phyloP scores from a whole-genome alignment of 1,140 invertebrate species.

The Heliconius hermathena region DNA sequence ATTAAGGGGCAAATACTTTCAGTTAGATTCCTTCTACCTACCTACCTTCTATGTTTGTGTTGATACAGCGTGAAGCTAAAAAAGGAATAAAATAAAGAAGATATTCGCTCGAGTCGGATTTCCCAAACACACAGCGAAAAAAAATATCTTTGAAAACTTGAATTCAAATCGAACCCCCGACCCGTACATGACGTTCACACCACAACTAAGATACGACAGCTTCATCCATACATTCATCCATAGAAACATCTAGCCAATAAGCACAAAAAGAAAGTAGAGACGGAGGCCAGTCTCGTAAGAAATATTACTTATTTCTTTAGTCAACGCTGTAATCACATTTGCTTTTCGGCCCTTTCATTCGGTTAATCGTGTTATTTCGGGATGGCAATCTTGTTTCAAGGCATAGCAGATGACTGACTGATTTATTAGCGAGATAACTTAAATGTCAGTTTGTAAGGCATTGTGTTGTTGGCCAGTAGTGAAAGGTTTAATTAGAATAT shows the following conservation, averaged over 20 bases:
- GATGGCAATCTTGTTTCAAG: conserved; percentile 47
- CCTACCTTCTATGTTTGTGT: too few relatives aligned
- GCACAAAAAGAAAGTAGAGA: conserved; percentile 46
- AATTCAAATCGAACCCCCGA: not conserved
- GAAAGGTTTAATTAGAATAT: conserved; percentile 17
- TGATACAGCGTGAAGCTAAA: too few relatives aligned
- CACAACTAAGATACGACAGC: not conserved
- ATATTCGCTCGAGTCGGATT: too few relatives aligned
- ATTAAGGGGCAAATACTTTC: not conserved
- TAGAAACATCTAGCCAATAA: conserved; percentile 46
- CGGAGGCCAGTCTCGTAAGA: conserved; percentile 55
- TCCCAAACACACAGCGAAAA: too few relatives aligned
- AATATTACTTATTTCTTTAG: conserved; percentile 79
- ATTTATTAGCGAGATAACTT: conserved; percentile 33
- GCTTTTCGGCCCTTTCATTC: conserved; percentile 75
- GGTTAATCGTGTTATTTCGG: conserved; percentile 79
- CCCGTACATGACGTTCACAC: not conserved
- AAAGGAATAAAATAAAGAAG: too few relatives aligned
- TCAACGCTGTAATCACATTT: conserved; percentile 79
- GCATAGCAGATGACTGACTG: conserved; percentile 39
- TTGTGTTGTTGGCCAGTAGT: not conserved
- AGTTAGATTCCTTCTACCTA: too few relatives aligned
- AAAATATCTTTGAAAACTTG: too few relatives aligned
- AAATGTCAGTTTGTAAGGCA: conserved; percentile 13
- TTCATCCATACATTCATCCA: conserved; percentile 18